Evolutionary conservation across 2,888 invertebrate genomes (phyloP).

Genomic region (Empis stercorea): DNA sequence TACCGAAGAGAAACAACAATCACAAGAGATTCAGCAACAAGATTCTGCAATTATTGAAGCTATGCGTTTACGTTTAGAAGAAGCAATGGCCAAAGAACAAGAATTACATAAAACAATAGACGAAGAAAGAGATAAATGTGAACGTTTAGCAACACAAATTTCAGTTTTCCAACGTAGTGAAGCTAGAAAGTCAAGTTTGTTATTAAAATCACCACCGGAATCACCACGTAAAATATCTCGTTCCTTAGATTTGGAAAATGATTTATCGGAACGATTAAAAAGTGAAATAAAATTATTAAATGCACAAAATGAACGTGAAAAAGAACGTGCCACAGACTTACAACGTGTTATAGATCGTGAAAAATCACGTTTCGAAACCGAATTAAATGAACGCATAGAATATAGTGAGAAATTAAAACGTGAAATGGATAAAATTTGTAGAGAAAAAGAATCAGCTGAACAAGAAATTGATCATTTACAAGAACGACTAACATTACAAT

Average conservation of each 20-base stretch:
- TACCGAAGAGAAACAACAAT: conserved; percentile 44
- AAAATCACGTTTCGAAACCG: conserved; percentile 33
- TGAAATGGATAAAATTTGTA: conserved; percentile 33
- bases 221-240: conserved; percentile 31
- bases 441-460: conserved; percentile 29
- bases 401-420: conserved; percentile 34
- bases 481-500: conserved; percentile 29
- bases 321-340: conserved; percentile 37
- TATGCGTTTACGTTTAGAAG: conserved; percentile 49
- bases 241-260: conserved; percentile 34
- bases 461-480: conserved; percentile 31
- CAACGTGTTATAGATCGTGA: conserved; percentile 36
- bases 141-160: conserved; percentile 37
- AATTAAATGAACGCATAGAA: conserved; percentile 31
- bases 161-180: conserved; percentile 31
- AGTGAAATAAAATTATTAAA: conserved; percentile 41
- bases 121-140: conserved; percentile 39
- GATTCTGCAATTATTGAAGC: conserved; percentile 54
- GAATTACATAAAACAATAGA: conserved; percentile 48
- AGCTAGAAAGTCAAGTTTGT: conserved; percentile 26
- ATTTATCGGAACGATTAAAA: conserved; percentile 37
- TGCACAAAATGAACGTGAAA: conserved; percentile 41
- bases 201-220: conserved; percentile 30
- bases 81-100: conserved; percentile 48
- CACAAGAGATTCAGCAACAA: conserved; percentile 44